Evolutionary conservation across 1,140 invertebrate genomes (phyloP), one percentile per base, ranked within the genome.

Genomic region (Asbolus verrucosus): DNA sequence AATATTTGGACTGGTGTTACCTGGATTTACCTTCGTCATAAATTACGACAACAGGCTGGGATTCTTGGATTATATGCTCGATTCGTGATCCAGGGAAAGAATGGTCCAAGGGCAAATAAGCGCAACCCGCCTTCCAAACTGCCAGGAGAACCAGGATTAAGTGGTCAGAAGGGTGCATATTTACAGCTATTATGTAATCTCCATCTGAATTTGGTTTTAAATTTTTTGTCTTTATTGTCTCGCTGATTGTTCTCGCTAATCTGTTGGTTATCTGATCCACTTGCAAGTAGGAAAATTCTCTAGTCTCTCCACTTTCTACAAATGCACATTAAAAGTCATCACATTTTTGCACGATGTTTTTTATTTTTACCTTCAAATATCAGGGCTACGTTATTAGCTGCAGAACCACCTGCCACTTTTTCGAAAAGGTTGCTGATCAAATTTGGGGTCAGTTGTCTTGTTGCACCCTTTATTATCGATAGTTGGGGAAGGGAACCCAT

Each of bases 41-140:
- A 19, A 94, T 82, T 0, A 93, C 84, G 16, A 93, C 77, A 0
- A 87, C 82, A 0, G 93, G 93, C 70, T 89, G 84, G 0, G 92
- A 85, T 77, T 95, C 93, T 16, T 86, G 82, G 5, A 94, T 79
- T 62, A 95, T 94, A 76, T 94, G 91, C 16, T 88, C 84, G 4
- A 94, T 85, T 69, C 94, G 85, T 13, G 87, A 85, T 9, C 84
- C 85, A 0, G 93, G 92, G 75, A 94, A 93, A 43, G 86, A 87
- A 0, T 88, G 85, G 78, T 95, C 93, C 61, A 95, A 83, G 0
- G 94, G 93, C 24, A 96, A 80, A 80, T 95, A 96, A 0, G 92
- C 90, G 38, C 90, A 91, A 0, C 93, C 93, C 0, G 89, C 83
- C 84, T 95, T 96, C 85, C 92, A 88, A 38, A 92, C 89, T 6